A percentile compares a stretch with the other conserved stretches of the same genome.
phyloP scores from a whole-genome alignment of 1,140 invertebrate species.

The Caerostris darwini region DNA sequence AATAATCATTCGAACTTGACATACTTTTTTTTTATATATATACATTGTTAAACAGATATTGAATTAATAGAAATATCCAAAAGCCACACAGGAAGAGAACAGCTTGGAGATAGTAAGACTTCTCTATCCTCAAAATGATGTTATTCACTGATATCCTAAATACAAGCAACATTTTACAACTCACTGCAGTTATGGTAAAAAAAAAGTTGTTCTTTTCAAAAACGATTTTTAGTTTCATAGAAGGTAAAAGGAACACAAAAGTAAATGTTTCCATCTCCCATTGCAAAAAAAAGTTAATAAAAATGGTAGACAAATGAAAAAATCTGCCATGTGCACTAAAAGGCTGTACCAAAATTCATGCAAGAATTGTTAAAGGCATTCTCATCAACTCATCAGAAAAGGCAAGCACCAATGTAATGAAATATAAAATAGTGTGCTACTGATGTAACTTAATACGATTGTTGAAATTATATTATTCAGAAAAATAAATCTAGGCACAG shows the following conservation, averaged over 20 bases:
- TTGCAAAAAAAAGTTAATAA: slow-evolving; percentile 2
- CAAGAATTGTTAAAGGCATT: slow-evolving; percentile 48
- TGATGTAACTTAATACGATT: neutral
- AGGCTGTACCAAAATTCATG: slow-evolving; percentile 63
- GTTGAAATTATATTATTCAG: slow-evolving; percentile 17
- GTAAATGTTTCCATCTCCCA: slow-evolving; percentile 34
- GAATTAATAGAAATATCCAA: too few relatives aligned
- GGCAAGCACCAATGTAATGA: slow-evolving; percentile 71
- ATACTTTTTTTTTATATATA: too few relatives aligned
- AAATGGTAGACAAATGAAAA: slow-evolving; percentile 35
- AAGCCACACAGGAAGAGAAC: too few relatives aligned
- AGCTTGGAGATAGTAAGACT: too few relatives aligned
- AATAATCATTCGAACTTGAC: too few relatives aligned
- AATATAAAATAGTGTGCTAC: slow-evolving; percentile 59
- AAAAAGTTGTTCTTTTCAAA: too few relatives aligned
- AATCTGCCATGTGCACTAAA: slow-evolving; percentile 61
- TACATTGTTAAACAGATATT: too few relatives aligned
- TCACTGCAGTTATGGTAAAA: too few relatives aligned
- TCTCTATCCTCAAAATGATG: too few relatives aligned
- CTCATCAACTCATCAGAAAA: slow-evolving; percentile 70
- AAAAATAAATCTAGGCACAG: slow-evolving; percentile 57
- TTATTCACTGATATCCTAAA: too few relatives aligned
- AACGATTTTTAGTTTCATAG: too few relatives aligned
- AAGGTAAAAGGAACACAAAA: neutral
- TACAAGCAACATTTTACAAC: too few relatives aligned